Evolutionary conservation across 2,888 invertebrate genomes (phyloP).

Genomic region (Drosophila subsilvestris): DNA sequence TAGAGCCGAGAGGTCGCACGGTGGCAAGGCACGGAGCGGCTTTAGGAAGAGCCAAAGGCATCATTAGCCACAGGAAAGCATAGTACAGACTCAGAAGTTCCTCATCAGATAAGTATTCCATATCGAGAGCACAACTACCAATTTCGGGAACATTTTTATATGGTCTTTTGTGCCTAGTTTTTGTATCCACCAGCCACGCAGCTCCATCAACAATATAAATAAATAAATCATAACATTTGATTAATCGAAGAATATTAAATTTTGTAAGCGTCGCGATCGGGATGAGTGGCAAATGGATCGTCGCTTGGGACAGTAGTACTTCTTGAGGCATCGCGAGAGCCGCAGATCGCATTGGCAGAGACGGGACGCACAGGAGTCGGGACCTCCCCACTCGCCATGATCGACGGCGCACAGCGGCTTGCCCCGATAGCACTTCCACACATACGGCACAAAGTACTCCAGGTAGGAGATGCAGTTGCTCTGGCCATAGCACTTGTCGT

Average conservation of each 20-base stretch:
- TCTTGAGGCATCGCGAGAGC: conserved; percentile 91
- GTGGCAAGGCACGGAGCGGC: conserved; percentile 72
- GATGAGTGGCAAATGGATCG: conserved; percentile 90
- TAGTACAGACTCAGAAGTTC: too few relatives aligned
- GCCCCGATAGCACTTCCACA: conserved; percentile 93
- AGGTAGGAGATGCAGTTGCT: conserved; percentile 91
- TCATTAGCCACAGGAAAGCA: conserved; percentile 62
- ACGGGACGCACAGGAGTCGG: conserved; percentile 89
- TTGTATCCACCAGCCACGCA: neutral
- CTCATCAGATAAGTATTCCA: neutral
- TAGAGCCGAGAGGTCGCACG: conserved; percentile 37
- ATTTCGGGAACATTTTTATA: conserved; percentile 4
- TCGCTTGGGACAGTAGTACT: conserved; percentile 89
- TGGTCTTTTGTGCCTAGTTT: too few relatives aligned
- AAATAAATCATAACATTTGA: conserved; percentile 9
- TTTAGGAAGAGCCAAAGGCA: conserved; percentile 79
- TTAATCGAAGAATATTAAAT: conserved; percentile 85
- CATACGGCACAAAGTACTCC: conserved; percentile 94
- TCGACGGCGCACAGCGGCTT: conserved; percentile 89
- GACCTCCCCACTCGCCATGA: conserved; percentile 86
- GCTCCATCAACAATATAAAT: conserved; percentile 9
- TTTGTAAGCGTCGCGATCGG: conserved; percentile 90
- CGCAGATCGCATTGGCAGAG: conserved; percentile 93
- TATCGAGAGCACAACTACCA: neutral
- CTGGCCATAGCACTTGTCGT: conserved; percentile 93